Evolutionary conservation across 2,888 invertebrate species (phyloP), one percentile per base, ranked within the genome.

Genomic region (Sipha maydis): DNA sequence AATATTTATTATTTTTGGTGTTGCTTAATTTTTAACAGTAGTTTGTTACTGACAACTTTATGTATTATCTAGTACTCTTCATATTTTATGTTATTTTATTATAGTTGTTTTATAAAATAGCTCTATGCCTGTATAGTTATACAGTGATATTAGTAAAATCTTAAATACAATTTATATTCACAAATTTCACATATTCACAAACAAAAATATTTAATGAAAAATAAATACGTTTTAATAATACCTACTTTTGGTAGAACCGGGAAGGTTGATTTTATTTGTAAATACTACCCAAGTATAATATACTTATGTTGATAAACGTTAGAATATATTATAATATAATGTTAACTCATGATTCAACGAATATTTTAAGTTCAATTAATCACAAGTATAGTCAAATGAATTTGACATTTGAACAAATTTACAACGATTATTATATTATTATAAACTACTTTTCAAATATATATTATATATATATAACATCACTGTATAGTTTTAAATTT

Each of bases 1-100:
- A 75, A n/a, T 76, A 73, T 56, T 75, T 38, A 41, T 85, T 67
- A 76, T 84, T 84, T 84, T 76, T 76, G 61, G 31, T 21, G 14
- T 38, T 25, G 41, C 61, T 83, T 83, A 83, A 75, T 84, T 76
- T 61, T 38, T 11, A 75, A 84, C 75, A 76, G 28, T 75, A 34
- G 34, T 73, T 83, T 83, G 54, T 83, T 19, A 56, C 21, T 34
- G 34, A 79, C 14, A 25, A 79, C 56, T 56, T 79, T 34, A 61
- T 34, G n/a, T 61, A 19, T 54, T 82, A 41, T 19, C 38, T 28
- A 41, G 41, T 69, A 28, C 11, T 41, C 28, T 61, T 41, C 38
- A n/a, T 11, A 9, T 82, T 48, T 69, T 28, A 31, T 69, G n/a
- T 61, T 41, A 21, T 69, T 69, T 0, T 25, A 21, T 41, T 0